Conservation (phyloP, 2,888 invertebrate species). For the Dryococelus australis region DNA sequence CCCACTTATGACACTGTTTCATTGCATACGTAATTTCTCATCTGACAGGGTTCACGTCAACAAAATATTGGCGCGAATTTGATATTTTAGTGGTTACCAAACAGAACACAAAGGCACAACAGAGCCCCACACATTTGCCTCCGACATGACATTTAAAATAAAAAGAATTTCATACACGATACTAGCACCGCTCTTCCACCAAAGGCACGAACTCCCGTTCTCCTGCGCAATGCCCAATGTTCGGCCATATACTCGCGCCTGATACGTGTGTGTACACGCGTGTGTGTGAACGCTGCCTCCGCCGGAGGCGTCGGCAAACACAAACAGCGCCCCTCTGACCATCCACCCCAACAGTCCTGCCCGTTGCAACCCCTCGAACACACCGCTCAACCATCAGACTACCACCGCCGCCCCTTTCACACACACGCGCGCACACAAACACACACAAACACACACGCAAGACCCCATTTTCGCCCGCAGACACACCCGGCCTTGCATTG, state of each 20-base stretch:
- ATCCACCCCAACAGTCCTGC: too few species aligned
- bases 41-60: too few species aligned
- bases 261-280: slow-evolving; percentile 11
- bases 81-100: too few species aligned
- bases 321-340: background rate
- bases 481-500: background rate
- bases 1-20: too few species aligned
- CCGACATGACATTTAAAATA: background rate
- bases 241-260: background rate
- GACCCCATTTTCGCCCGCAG: background rate
- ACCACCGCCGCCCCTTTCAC: background rate
- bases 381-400: background rate
- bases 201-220: background rate
- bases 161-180: background rate
- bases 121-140: too few species aligned
- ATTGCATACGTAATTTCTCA: too few species aligned
- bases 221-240: background rate
- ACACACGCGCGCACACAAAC: too few species aligned
- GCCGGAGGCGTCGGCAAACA: slow-evolving; percentile 11
- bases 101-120: too few species aligned
- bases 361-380: background rate
- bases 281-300: background rate
- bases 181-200: background rate
- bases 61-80: too few species aligned
- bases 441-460: too few species aligned